These are phyloP conservation scores for Holcopasites calliopsidis DNA, from an alignment of 1,140 invertebrate species.

Conservation along the genomic window DNA sequence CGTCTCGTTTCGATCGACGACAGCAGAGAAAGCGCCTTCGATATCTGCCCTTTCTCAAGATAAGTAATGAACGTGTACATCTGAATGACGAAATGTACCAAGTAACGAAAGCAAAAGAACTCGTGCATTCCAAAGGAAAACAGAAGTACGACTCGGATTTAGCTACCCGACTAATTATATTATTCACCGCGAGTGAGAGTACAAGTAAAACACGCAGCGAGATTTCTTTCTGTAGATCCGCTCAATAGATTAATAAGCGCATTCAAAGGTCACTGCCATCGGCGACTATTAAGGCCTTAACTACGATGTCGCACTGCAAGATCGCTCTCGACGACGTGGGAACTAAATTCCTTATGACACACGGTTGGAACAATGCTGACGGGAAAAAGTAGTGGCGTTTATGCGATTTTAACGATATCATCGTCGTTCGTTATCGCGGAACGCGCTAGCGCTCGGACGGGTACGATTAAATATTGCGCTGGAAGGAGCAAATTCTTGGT, in stretches of 20 bases:
- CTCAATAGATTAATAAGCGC: conserved; percentile 67
- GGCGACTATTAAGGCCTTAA: conserved; percentile 44
- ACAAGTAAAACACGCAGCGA: conserved; percentile 16
- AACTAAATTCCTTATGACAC: conserved; percentile 15
- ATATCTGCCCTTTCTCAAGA: background rate
- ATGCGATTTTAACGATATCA: conserved; percentile 9
- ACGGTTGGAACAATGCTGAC: background rate
- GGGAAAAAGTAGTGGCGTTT: conserved; percentile 15
- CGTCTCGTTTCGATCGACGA: background rate
- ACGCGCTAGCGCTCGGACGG: background rate
- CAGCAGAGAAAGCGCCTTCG: background rate
- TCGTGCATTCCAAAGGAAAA: no score
- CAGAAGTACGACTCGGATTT: background rate
- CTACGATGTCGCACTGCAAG: conserved; percentile 27
- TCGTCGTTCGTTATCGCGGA: background rate
- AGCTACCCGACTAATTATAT: background rate
- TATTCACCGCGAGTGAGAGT: background rate
- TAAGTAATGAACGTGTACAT: no score
- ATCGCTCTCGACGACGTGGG: background rate
- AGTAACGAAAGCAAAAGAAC: no score
- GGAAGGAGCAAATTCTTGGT: conserved; percentile 12
- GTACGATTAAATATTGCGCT: background rate
- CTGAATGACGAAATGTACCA: background rate
- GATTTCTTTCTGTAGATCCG: conserved; percentile 56
- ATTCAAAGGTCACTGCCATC: conserved; percentile 66